Evolutionary conservation across 2,888 invertebrate genomes (phyloP).

Genomic region (Dysmachus trigonus): DNA sequence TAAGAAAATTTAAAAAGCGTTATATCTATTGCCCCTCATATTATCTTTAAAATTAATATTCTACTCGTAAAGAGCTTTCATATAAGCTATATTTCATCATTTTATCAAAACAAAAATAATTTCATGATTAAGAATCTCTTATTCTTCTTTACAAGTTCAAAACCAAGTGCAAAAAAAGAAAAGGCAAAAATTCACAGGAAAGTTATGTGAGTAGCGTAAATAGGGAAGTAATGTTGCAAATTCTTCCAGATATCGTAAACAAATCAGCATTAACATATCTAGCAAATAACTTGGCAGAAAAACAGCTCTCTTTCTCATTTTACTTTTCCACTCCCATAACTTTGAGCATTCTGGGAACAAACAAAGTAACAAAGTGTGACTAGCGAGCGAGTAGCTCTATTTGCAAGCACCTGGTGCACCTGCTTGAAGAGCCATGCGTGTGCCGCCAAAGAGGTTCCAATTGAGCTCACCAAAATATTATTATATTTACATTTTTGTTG

Average conservation of each 20-base stretch:
- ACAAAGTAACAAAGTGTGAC: not conserved
- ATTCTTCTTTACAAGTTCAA: not conserved
- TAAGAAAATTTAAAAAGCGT: too few species aligned
- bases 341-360: not conserved
- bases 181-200: not conserved
- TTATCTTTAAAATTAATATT: too few species aligned
- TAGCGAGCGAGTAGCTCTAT: not conserved
- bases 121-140: not conserved
- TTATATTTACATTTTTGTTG: not conserved
- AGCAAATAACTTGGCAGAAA: not conserved
- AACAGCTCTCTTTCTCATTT: not conserved
- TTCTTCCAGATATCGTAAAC: not conserved
- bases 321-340: not conserved
- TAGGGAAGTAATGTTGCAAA: not conserved
- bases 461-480: not conserved
- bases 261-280: not conserved
- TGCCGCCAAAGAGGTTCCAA: not conserved
- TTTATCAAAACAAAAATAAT: not conserved
- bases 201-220: not conserved
- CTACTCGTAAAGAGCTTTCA: too few species aligned
- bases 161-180: not conserved
- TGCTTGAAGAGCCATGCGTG: not conserved
- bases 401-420: not conserved
- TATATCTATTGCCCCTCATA: too few species aligned
- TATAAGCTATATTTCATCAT: not conserved